Evolutionary conservation across 2,797 vertebrate genomes (phyloP), one percentile per base, ranked within the genome.

Genomic region (Tauraco hartlaubi): DNA sequence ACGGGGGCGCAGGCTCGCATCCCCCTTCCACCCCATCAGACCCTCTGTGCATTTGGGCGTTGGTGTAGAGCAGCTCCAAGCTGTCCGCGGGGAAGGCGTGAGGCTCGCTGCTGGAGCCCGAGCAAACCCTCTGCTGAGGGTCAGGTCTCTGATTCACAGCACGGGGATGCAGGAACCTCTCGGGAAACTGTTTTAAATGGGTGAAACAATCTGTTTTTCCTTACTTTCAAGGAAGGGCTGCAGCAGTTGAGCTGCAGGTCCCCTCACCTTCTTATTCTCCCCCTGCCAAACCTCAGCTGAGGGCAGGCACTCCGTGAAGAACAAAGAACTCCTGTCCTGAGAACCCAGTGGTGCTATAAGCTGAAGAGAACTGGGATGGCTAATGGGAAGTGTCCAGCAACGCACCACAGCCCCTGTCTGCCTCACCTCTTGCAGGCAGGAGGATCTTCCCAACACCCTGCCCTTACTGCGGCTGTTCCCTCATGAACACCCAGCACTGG

Each of bases 401-500:
- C 1, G 21, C 8, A 31, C 26, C 37, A 26, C 10, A 51, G 35
- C 8, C 29, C 35, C 76, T 37, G n/a, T 25, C 49, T 54, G 54
- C 69, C 58, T 77, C 35, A n/a, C 15, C 16, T 31, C 22, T 3
- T 58, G 51, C 49, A 26, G 56, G 43, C 61, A 71, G 49, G 21
- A 51, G 25, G 33, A 75, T 49, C 12, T 69, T 43, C 72, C 78
- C 9, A 2, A 20, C 4, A 13, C 21, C 10, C 3, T 68, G 31
- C 48, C 29, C 61, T 54, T 0, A 0, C 44, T 12, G 41, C 0
- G 3, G 28, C 35, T 49, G 37, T 23, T 68, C 41, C 51, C 29
- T 44, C 35, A 6, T 3, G 15, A 33, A 44, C 67, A 41, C 39
- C 23, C 59, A 44, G 39, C 16, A n/a, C 5, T 1, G 3, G 26